Percentiles rank a stretch among this genome's conserved stretches.
Conservation (phyloP, 1,140 invertebrate species). For the Callitettix versicolor region DNA sequence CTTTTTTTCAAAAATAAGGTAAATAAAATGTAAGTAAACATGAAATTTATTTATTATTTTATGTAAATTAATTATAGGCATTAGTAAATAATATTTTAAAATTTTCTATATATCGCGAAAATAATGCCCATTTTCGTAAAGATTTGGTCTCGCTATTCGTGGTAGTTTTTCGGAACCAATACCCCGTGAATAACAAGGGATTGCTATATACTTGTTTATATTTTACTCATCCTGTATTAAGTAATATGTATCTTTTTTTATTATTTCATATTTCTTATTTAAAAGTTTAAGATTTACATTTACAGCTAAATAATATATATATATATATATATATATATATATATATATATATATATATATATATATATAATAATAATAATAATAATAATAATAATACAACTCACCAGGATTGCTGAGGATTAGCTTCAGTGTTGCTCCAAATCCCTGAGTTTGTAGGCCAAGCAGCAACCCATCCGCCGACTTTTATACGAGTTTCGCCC, state of each 20-base stretch:
- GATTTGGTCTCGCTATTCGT: too few relatives aligned
- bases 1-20: neutral
- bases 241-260: neutral
- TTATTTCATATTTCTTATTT: neutral
- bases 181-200: too few relatives aligned
- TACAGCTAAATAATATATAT: neutral
- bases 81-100: neutral
- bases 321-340: neutral
- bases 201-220: neutral
- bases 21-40: neutral
- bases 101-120: neutral
- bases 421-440: constrained; percentile 21
- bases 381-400: too few relatives aligned
- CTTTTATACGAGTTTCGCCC: constrained; percentile 13
- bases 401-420: constrained; percentile 1
- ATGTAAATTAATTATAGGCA: neutral
- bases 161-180: too few relatives aligned
- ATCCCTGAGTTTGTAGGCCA: constrained; percentile 20
- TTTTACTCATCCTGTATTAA: neutral
- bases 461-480: constrained; percentile 21
- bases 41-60: neutral
- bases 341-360: neutral
- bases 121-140: too few relatives aligned
- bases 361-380: too few relatives aligned
- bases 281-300: neutral